Evolutionary conservation across 2,888 invertebrate genomes (phyloP), one percentile per base, ranked within the genome.

Genomic region (Scaeva pyrastri): DNA sequence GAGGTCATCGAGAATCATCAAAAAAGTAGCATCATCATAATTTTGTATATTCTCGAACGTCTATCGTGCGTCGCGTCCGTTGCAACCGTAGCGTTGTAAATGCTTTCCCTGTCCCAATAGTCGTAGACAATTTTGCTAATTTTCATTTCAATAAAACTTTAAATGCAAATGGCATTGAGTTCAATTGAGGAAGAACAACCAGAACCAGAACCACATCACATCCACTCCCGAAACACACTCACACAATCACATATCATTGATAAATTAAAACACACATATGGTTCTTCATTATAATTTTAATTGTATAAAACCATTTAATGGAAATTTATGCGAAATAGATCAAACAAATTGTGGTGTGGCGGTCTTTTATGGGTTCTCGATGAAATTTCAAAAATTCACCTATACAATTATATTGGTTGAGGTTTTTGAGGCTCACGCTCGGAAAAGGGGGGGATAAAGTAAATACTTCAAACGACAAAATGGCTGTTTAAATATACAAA

Each of bases 101-200:
- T 12, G 23, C 52, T 26, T 52, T 52, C 8, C n/a, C 23, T 26
- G 14, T 43, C 1, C 6, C 2, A 4, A 5, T 43, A n/a, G 2
- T 14, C 10, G 1, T 21, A 50, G 8, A n/a, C 3, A 68, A 7
- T 39, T 52, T 19, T 48, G 64, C 19, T 48, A 68, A 68, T 68
- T 52, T 68, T 23, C 39, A 50, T 52, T 50, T 39, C n/a, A 50
- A n/a, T n/a, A n/a, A n/a, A 39, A 50, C 5, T 1, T 23, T 50
- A 31, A 21, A 52, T 79, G 52, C 60, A 80, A 80, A 74, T 62
- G 80, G 62, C 74, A 74, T 80, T 79, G 79, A 73, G 66, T 73
- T 79, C 73, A 79, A 79, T 79, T 79, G 74, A 79, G 79, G 79
- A 79, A 79, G 48, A 66, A 43, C 41, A 50, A 60, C 79, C 73